Evolutionary conservation across 2,113 vertebrate genomes (phyloP).

Genomic region (Thamnaconus septentrionalis): DNA sequence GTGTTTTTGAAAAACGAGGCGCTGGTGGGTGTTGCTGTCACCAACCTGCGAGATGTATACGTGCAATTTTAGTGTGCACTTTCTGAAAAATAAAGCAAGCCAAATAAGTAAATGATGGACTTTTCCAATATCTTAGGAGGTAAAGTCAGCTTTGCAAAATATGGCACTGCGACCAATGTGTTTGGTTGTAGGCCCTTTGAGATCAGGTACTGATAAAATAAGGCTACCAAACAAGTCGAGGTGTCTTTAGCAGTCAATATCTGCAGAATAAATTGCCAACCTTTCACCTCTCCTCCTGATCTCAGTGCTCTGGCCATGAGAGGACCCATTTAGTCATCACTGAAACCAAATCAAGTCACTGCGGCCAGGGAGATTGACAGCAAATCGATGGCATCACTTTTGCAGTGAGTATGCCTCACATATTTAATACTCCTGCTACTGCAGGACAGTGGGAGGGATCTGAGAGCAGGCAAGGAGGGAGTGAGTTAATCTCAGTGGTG

Average conservation of each 20-base stretch:
- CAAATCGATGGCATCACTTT: constrained; percentile 51
- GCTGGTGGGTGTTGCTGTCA: too few species aligned
- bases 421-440: constrained; percentile 53
- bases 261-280: constrained; percentile 11
- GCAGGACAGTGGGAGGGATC: constrained; percentile 3
- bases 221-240: not conserved
- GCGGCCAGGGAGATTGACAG: constrained; percentile 34
- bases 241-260: not conserved
- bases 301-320: not conserved
- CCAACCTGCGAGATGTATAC: too few species aligned
- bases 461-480: not conserved
- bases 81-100: not conserved
- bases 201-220: not conserved
- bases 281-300: not conserved
- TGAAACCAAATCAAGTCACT: constrained; percentile 56
- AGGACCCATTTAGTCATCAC: constrained; percentile 48
- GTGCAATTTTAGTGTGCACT: constrained; percentile 2
- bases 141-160: not conserved
- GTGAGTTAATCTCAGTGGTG: constrained; percentile 17
- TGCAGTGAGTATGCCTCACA: constrained; percentile 17
- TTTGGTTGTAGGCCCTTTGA: too few species aligned
- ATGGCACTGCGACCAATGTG: too few species aligned
- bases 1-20: too few species aligned
- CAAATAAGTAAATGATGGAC: too few species aligned
- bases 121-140: not conserved